Evolutionary conservation across 2,888 invertebrate genomes (phyloP), one percentile per base, ranked within the genome.

Genomic region (Drosophila sordidula): DNA sequence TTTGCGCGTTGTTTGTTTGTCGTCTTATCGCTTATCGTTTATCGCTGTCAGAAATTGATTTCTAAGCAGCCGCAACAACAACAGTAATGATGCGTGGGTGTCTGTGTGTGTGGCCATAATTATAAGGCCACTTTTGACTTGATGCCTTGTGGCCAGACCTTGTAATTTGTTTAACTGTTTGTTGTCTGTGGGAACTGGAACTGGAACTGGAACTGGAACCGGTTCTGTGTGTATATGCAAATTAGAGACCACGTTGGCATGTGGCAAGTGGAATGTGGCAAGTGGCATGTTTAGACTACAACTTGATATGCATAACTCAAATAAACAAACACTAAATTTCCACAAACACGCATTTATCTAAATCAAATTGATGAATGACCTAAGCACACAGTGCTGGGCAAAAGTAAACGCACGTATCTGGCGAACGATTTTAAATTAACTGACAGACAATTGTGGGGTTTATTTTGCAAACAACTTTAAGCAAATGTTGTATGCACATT

Each of bases 41-140:
- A 89, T 80, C 81, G 73, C 57, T 41, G 51, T 47, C 63, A 42
- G 57, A 87, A 82, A 87, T 82, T 82, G 89, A 87, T 87, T 89
- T 70, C 68, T 4, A 63, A 68, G 59, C 81, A 80, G 74, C 18
- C 18, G 18, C 73, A 51, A 55, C 56, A 52, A 14, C 36, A 34
- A 50, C 12, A 12, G n/a, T 11, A 41, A 12, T 18, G 18, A 39
- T 8, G 11, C 36, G n/a, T 9, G 4, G 29, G 52, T 41, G 26
- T 41, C 18, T 8, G 52, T 6, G 47, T 25, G 45, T 34, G 32
- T 57, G 42, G 36, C 36, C 56, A 77, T 85, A 87, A 83, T 89
- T 89, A 87, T 68, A 58, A 64, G 68, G 47, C 36, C 38, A 71
- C 66, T 70, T 65, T 70, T 49, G 66, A 67, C 66, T 52, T 68